Percentiles rank a stretch among this genome's conserved stretches.
Evolutionary conservation across 2,113 vertebrate genomes (phyloP).

Genomic region (Melanotaenia duboulayi): DNA sequence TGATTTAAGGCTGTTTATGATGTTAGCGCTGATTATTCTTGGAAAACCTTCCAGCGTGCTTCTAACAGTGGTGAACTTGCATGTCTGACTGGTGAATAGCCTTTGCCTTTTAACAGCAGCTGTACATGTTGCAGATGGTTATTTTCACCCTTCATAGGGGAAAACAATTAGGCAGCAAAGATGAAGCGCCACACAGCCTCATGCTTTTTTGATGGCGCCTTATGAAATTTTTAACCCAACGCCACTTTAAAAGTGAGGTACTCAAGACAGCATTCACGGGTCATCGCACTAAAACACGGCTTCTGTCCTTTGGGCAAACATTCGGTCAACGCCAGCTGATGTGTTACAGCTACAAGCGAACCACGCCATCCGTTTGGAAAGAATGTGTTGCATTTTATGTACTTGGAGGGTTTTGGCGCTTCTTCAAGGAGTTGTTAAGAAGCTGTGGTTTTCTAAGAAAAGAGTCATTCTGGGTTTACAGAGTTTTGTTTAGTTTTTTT

Average conservation of each 20-base stretch:
- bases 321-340: conserved; percentile 43
- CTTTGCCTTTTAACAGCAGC: conserved; percentile 45
- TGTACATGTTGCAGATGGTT: conserved; percentile 49
- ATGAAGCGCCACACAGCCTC: conserved; percentile 41
- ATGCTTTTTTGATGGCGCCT: conserved; percentile 76
- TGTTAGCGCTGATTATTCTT: background rate
- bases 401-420: conserved; percentile 11
- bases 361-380: conserved; percentile 33
- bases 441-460: conserved; percentile 25
- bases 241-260: conserved; percentile 61
- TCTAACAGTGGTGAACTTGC: conserved; percentile 18
- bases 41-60: conserved; percentile 4
- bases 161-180: conserved; percentile 66
- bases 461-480: conserved; percentile 23
- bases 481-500: conserved; percentile 26
- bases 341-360: conserved; percentile 49
- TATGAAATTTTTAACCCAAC: conserved; percentile 78
- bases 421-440: conserved; percentile 30
- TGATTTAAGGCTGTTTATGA: conserved; percentile 7
- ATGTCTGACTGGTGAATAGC: conserved; percentile 46
- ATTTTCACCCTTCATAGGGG: conserved; percentile 54
- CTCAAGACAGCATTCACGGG: conserved; percentile 59
- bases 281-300: conserved; percentile 66
- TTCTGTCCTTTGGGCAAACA: conserved; percentile 66
- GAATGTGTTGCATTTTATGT: conserved; percentile 43